Conservation (phyloP, 2,113 vertebrate genomes). For the Elgaria multicarinata region DNA sequence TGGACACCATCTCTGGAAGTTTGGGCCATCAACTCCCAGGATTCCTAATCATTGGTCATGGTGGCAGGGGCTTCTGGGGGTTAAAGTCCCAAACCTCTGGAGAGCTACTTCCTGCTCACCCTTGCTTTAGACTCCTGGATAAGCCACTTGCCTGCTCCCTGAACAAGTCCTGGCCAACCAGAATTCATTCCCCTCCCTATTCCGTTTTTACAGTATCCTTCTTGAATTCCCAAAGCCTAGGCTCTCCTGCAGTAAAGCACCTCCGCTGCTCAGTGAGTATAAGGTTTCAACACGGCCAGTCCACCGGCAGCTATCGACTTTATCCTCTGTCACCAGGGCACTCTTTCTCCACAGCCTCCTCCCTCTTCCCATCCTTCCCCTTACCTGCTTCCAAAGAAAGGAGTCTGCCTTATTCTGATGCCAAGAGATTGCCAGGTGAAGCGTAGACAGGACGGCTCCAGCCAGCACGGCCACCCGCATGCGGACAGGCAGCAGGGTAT, state of each 20-base stretch:
- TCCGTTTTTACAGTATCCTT: neutral
- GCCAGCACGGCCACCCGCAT: slow-evolving; percentile 95
- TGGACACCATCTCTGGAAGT: neutral
- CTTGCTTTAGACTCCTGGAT: neutral
- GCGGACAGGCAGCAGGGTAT: slow-evolving; percentile 94
- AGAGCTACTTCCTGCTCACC: too few relatives aligned
- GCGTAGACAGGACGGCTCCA: slow-evolving; percentile 85
- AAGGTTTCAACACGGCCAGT: neutral
- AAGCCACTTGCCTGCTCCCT: neutral
- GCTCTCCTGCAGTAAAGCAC: neutral
- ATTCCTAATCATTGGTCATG: too few relatives aligned
- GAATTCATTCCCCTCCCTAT: neutral
- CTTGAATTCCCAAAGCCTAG: neutral
- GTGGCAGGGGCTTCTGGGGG: too few relatives aligned
- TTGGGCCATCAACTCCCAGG: too few relatives aligned
- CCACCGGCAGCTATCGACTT: neutral
- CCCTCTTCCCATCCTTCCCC: neutral
- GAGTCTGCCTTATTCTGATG: slow-evolving; percentile 85
- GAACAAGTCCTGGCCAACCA: neutral
- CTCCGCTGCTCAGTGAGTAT: neutral
- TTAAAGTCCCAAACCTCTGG: too few relatives aligned
- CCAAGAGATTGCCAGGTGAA: slow-evolving; percentile 91
- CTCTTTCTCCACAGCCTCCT: too few relatives aligned
- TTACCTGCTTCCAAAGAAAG: slow-evolving; percentile 96
- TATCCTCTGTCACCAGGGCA: neutral